These are phyloP conservation scores for Leptestheria dahalacensis DNA, from an alignment of 1,140 invertebrate species.

Conservation along the genomic window DNA sequence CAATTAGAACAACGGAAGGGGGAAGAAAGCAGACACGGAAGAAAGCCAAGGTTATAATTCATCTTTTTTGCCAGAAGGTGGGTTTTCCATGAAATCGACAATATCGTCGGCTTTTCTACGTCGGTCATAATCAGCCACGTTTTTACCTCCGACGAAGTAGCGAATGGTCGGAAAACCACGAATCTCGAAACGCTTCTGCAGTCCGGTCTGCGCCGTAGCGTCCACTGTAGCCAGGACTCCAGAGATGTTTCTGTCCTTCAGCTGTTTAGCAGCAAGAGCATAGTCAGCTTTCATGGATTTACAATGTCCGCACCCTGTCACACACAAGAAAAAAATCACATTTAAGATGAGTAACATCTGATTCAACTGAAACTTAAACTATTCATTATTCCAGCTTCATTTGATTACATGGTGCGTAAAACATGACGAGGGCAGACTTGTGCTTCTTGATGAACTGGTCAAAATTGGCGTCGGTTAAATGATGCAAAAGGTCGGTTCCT, in stretches of 20 bases:
- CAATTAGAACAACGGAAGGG: too few relatives aligned
- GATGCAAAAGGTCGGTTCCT: conserved; percentile 32
- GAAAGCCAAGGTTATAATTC: neutral
- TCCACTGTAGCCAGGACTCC: conserved; percentile 27
- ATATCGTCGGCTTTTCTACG: conserved; percentile 32
- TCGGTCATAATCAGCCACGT: conserved; percentile 30
- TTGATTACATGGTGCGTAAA: conserved; percentile 43
- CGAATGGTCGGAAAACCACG: conserved; percentile 27
- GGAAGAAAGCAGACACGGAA: neutral
- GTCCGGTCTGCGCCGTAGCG: conserved; percentile 22
- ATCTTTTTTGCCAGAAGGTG: conserved; percentile 3
- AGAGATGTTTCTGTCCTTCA: conserved; percentile 31
- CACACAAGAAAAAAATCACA: conserved; percentile 6
- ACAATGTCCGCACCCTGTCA: conserved; percentile 42
- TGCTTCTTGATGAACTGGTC: conserved; percentile 31
- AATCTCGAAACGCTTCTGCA: conserved; percentile 22
- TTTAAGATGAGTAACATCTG: neutral
- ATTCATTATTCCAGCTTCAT: neutral
- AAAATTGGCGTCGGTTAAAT: conserved; percentile 36
- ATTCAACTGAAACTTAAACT: neutral
- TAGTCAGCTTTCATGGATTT: conserved; percentile 40
- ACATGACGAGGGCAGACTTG: conserved; percentile 39
- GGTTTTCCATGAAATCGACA: conserved; percentile 33
- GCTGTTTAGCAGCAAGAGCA: conserved; percentile 33
- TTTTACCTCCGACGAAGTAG: conserved; percentile 29